Percentiles rank a stretch among this genome's conserved stretches.
phyloP scores from a whole-genome alignment of 2,888 invertebrate species.

The Acronicta aceris region DNA sequence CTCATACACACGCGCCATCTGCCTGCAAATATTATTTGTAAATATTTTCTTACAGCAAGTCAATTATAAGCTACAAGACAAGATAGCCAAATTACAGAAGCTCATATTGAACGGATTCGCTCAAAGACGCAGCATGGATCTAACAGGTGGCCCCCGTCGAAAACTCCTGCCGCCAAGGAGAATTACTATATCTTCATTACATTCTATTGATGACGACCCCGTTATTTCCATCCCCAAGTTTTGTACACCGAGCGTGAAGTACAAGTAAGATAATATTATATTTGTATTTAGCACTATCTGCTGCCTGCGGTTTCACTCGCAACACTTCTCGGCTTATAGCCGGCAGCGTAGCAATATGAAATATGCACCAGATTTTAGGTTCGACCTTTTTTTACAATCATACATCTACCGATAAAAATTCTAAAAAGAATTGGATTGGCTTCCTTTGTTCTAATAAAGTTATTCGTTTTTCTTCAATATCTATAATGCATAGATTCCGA shows the following conservation, averaged over 20 bases:
- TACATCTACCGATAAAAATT: too few species aligned
- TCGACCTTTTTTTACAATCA: too few species aligned
- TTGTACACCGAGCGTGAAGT: constrained; percentile 79
- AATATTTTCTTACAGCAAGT: constrained; percentile 70
- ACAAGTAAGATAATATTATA: constrained; percentile 72
- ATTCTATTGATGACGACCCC: constrained; percentile 32
- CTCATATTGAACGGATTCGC: constrained; percentile 79
- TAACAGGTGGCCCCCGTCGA: constrained; percentile 64
- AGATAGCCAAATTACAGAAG: constrained; percentile 72
- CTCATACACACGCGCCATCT: too few species aligned
- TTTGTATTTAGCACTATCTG: too few species aligned
- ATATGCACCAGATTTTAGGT: too few species aligned
- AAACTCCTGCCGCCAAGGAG: constrained; percentile 72
- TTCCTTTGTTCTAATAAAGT: too few species aligned
- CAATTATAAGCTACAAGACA: constrained; percentile 73
- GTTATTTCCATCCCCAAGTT: constrained; percentile 64
- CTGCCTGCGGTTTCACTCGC: too few species aligned
- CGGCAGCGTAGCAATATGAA: too few species aligned
- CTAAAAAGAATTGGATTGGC: too few species aligned
- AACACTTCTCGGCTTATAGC: too few species aligned
- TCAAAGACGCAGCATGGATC: constrained; percentile 66
- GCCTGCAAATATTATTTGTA: not conserved
- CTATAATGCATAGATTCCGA: too few species aligned
- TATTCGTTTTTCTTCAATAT: too few species aligned
- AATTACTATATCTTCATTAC: constrained; percentile 68